These are phyloP conservation scores for Neoscelio sp. DNA, from an alignment of 2,888 invertebrate genomes.

Conservation along the genomic window DNA sequence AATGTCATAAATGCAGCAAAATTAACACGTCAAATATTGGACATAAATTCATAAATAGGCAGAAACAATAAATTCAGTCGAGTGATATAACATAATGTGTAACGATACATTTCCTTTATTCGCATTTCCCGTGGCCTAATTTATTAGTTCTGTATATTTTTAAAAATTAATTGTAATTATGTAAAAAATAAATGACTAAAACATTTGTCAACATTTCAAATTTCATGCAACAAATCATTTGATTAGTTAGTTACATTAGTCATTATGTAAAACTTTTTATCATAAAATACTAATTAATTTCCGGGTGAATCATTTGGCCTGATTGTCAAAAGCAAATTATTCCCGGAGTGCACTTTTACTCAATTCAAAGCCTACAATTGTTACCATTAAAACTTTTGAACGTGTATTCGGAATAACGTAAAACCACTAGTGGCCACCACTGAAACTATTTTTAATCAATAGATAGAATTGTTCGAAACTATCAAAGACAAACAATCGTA, in stretches of 20 bases:
- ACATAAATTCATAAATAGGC: conserved; percentile 18
- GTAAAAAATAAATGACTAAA: too few species aligned
- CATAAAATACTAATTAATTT: conserved; percentile 12
- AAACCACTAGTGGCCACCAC: conserved; percentile 17
- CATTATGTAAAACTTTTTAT: conserved; percentile 11
- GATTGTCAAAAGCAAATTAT: conserved; percentile 13
- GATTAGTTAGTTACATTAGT: not conserved
- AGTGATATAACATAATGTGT: conserved; percentile 1
- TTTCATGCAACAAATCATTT: too few species aligned
- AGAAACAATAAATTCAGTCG: conserved; percentile 9
- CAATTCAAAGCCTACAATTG: conserved; percentile 13
- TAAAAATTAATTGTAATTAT: too few species aligned
- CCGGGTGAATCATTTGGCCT: conserved; percentile 7
- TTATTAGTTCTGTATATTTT: too few species aligned
- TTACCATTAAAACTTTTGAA: conserved; percentile 31
- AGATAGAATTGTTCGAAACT: conserved; percentile 22
- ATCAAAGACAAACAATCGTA: conserved; percentile 25
- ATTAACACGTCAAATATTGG: conserved; percentile 15
- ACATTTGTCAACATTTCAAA: not conserved
- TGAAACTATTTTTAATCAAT: conserved; percentile 46
- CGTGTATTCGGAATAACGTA: conserved; percentile 28
- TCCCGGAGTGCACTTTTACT: conserved; percentile 14
- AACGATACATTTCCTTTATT: not conserved
- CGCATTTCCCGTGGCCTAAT: conserved; percentile 1
- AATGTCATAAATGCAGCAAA: conserved; percentile 25